phyloP scores from a whole-genome alignment of 2,888 invertebrate species.

The Nycteola revayana region DNA sequence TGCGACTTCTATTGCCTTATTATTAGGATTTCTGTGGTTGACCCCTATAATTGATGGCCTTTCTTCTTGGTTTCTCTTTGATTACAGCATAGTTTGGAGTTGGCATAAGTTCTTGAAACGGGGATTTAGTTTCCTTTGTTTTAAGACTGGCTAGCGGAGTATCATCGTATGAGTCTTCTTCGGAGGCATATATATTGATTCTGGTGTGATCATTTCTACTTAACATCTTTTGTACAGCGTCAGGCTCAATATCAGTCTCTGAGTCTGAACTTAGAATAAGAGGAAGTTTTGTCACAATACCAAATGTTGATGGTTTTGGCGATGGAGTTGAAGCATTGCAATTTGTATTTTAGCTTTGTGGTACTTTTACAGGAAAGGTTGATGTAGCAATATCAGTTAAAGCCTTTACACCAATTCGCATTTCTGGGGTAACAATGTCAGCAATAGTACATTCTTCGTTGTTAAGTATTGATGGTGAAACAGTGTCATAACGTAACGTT shows the following conservation, averaged over 20 bases:
- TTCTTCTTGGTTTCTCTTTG: slow-evolving; percentile 1
- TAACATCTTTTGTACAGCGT: slow-evolving; percentile 1
- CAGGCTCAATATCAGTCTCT: slow-evolving; percentile 2
- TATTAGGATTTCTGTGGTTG: too few species aligned
- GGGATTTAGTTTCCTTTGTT: slow-evolving; percentile 7
- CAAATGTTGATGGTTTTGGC: slow-evolving; percentile 3
- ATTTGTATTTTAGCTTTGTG: slow-evolving; percentile 1
- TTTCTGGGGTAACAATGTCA: slow-evolving; percentile 1
- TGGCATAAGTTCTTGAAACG: not conserved
- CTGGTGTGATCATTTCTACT: slow-evolving; percentile 2
- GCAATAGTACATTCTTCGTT: slow-evolving; percentile 4
- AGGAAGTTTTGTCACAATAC: slow-evolving; percentile 3
- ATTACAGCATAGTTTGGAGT: slow-evolving; percentile 3
- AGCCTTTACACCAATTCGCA: slow-evolving; percentile 2
- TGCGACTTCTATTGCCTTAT: too few species aligned
- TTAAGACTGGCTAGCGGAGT: slow-evolving; percentile 3
- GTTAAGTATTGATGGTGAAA: slow-evolving; percentile 4
- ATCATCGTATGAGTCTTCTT: slow-evolving; percentile 4
- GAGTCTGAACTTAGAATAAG: slow-evolving; percentile 3
- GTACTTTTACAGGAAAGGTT: not conserved
- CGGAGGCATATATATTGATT: slow-evolving; percentile 2
- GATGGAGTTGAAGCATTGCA: slow-evolving; percentile 3
- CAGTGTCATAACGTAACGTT: slow-evolving; percentile 1
- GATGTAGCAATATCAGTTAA: slow-evolving; percentile 3
- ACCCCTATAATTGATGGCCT: slow-evolving; percentile 2